Evolutionary conservation across 1,140 invertebrate genomes (phyloP).

Genomic region (Cotesia chilonis): DNA sequence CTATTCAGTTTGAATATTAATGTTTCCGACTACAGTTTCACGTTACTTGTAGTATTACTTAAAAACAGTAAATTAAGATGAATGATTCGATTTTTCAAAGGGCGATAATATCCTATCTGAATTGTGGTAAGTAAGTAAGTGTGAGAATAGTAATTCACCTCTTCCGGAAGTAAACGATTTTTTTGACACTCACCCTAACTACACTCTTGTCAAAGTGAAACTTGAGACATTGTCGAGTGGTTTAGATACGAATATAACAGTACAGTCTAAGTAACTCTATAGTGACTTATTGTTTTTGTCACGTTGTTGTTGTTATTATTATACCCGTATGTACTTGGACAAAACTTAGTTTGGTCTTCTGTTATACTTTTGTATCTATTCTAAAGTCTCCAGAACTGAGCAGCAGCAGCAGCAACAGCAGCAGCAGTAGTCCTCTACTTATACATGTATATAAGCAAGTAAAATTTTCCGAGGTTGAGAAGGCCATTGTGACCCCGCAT

Average conservation of each 20-base stretch:
- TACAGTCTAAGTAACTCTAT: background rate
- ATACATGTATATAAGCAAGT: background rate
- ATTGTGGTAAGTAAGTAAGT: no score
- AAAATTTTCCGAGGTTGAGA: constrained; percentile 20
- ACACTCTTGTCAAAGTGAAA: no score
- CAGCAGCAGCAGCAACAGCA: no score
- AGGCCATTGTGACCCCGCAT: constrained; percentile 51
- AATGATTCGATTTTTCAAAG: background rate
- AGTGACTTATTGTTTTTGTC: constrained; percentile 2
- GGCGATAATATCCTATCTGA: no score
- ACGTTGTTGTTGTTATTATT: background rate
- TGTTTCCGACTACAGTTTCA: constrained; percentile 30
- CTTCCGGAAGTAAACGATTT: no score
- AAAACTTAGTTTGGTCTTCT: no score
- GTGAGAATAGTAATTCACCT: no score
- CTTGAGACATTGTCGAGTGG: no score
- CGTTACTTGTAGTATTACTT: background rate
- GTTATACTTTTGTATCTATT: background rate
- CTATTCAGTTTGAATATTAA: constrained; percentile 35
- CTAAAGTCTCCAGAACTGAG: background rate
- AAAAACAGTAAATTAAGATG: constrained; percentile 27
- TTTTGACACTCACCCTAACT: no score
- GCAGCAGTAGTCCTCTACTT: background rate
- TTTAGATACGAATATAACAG: background rate
- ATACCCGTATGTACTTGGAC: constrained; percentile 3